Evolutionary conservation across 2,888 invertebrate species (phyloP).

Genomic region (Apeira syringaria): DNA sequence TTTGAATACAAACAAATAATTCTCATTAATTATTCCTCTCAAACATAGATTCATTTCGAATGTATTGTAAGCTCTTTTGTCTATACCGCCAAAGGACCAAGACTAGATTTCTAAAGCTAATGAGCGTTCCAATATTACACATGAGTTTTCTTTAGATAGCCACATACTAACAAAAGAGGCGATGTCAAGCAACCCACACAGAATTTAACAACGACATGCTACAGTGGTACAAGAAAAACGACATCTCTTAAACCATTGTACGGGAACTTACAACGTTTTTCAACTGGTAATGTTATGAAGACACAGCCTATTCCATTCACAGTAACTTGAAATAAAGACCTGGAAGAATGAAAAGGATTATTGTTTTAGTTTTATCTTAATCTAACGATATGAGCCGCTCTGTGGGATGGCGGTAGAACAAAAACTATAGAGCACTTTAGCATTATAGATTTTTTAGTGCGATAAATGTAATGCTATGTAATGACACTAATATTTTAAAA

Average conservation of each 20-base stretch:
- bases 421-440: constrained; percentile 14
- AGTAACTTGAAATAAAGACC: constrained; percentile 70
- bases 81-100: constrained; percentile 43
- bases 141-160: constrained; percentile 33
- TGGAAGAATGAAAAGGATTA: constrained; percentile 78
- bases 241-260: constrained; percentile 1
- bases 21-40: constrained; percentile 13
- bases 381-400: constrained; percentile 71
- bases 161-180: constrained; percentile 41
- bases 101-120: constrained; percentile 44
- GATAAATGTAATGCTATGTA: no score
- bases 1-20: not conserved
- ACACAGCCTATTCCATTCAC: constrained; percentile 62
- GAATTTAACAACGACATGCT: constrained; percentile 28
- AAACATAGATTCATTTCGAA: constrained; percentile 25
- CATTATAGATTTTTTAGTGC: no score
- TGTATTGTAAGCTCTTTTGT: constrained; percentile 41
- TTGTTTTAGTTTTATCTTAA: constrained; percentile 82
- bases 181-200: constrained; percentile 64
- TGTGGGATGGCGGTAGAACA: constrained; percentile 47
- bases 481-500: no score
- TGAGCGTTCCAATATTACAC: constrained; percentile 52
- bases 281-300: constrained; percentile 54
- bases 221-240: not conserved
- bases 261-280: constrained; percentile 40